A percentile compares a stretch with the other conserved stretches of the same genome.
phyloP scores from a whole-genome alignment of 2,888 invertebrate genomes.

The Ophraella communa region DNA sequence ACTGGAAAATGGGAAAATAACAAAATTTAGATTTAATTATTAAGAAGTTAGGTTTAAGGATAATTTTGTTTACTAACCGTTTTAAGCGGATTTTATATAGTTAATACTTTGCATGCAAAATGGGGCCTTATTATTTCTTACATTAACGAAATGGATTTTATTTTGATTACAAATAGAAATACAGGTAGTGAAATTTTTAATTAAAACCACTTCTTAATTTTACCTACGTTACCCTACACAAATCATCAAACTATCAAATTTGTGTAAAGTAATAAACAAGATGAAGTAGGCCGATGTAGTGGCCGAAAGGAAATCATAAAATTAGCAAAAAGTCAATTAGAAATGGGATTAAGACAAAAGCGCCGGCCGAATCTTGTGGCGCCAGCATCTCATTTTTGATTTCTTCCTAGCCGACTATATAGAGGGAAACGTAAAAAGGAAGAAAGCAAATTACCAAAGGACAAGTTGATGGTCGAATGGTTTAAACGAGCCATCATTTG shows the following conservation, averaged over 20 bases:
- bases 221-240: not conserved
- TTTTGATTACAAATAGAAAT: not conserved
- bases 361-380: slow-evolving; percentile 42
- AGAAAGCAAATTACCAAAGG: slow-evolving; percentile 22
- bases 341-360: slow-evolving; percentile 45
- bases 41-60: too few species aligned
- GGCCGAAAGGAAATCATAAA: slow-evolving; percentile 39
- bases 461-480: slow-evolving; percentile 22
- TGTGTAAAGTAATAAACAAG: slow-evolving; percentile 26
- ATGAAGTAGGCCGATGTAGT: slow-evolving; percentile 25
- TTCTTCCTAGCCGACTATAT: slow-evolving; percentile 28
- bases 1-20: too few species aligned
- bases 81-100: too few species aligned
- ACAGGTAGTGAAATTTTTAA: not conserved
- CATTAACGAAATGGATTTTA: too few species aligned
- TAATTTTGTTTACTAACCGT: too few species aligned
- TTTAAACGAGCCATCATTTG: slow-evolving; percentile 16
- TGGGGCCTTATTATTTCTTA: too few species aligned
- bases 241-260: slow-evolving; percentile 1
- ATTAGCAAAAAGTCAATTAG: slow-evolving; percentile 48
- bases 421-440: not conserved
- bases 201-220: not conserved
- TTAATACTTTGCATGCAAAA: too few species aligned
- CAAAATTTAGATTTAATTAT: too few species aligned
- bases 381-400: slow-evolving; percentile 36